Conservation (phyloP, 1,140 invertebrate genomes). For the Bombyx mandarina region DNA sequence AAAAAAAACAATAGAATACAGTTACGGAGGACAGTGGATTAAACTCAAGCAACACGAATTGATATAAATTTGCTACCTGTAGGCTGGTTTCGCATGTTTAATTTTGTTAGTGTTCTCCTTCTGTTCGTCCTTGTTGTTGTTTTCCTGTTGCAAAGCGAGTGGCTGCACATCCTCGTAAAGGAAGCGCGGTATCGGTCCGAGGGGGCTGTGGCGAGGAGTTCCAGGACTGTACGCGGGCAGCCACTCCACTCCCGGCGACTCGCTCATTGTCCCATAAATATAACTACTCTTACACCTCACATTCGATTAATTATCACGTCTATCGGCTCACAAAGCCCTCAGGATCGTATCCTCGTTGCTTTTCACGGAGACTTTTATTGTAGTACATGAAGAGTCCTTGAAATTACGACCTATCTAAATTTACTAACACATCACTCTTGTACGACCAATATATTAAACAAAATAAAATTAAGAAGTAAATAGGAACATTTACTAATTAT, state of each 20-base stretch:
- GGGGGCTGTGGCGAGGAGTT: constrained; percentile 60
- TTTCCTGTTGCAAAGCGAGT: constrained; percentile 51
- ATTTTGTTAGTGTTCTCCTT: constrained; percentile 61
- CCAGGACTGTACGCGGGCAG: constrained; percentile 63
- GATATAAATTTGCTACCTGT: constrained; percentile 36
- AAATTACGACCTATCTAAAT: constrained; percentile 37
- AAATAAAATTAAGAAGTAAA: constrained; percentile 4
- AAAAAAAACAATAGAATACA: too few species aligned
- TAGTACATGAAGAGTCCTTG: constrained; percentile 63
- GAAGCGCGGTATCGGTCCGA: constrained; percentile 59
- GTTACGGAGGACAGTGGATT: constrained; percentile 3
- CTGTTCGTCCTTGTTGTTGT: constrained; percentile 62
- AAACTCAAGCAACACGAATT: constrained; percentile 19
- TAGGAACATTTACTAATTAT: too few species aligned
- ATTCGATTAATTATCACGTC: constrained; percentile 7
- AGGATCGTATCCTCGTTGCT: constrained; percentile 34
- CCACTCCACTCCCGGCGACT: constrained; percentile 65
- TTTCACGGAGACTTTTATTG: constrained; percentile 60
- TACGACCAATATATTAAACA: constrained; percentile 8
- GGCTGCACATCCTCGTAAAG: constrained; percentile 63
- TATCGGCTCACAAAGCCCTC: not conserved
- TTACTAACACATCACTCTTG: constrained; percentile 10
- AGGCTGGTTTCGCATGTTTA: constrained; percentile 62
- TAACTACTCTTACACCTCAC: constrained; percentile 2
- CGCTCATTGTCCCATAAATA: constrained; percentile 61